Conservation (phyloP, 2,797 vertebrate species). For the Gorsachius magnificus region DNA sequence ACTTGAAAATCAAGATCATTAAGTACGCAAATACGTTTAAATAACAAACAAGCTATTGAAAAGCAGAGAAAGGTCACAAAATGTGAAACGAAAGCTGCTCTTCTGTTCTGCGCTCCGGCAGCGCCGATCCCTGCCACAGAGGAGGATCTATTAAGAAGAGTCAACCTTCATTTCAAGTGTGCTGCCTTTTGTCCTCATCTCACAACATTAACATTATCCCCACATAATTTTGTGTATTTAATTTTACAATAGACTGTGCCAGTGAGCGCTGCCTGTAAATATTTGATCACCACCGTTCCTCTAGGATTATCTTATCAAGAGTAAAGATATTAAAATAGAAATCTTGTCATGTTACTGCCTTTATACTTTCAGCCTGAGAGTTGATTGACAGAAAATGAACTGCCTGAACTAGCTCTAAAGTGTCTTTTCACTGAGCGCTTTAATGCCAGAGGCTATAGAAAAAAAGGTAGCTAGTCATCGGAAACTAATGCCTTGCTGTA, state of each 20-base stretch:
- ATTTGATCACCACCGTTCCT: conserved; percentile 60
- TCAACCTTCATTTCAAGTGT: not conserved
- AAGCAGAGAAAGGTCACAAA: conserved; percentile 32
- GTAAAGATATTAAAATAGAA: conserved; percentile 71
- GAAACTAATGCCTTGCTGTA: conserved; percentile 44
- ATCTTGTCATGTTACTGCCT: conserved; percentile 65
- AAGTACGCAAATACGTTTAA: not conserved
- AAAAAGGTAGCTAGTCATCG: conserved; percentile 8
- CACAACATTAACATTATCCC: conserved; percentile 42
- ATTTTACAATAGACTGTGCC: conserved; percentile 59
- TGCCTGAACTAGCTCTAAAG: conserved; percentile 54
- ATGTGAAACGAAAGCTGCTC: not conserved
- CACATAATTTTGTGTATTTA: conserved; percentile 56
- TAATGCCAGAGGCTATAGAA: conserved; percentile 65
- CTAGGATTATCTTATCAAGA: conserved; percentile 69
- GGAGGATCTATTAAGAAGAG: conserved; percentile 17
- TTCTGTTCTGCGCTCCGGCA: not conserved
- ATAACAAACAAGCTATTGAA: not conserved
- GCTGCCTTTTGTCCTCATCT: not conserved
- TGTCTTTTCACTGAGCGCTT: conserved; percentile 55
- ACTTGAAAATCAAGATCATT: not conserved
- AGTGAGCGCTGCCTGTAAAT: conserved; percentile 46
- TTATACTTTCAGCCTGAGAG: conserved; percentile 58
- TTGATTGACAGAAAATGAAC: conserved; percentile 72
- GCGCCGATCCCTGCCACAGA: not conserved